Evolutionary conservation across 2,888 invertebrate genomes (phyloP), one percentile per base, ranked within the genome.

Genomic region (Stenichneumon culpator): DNA sequence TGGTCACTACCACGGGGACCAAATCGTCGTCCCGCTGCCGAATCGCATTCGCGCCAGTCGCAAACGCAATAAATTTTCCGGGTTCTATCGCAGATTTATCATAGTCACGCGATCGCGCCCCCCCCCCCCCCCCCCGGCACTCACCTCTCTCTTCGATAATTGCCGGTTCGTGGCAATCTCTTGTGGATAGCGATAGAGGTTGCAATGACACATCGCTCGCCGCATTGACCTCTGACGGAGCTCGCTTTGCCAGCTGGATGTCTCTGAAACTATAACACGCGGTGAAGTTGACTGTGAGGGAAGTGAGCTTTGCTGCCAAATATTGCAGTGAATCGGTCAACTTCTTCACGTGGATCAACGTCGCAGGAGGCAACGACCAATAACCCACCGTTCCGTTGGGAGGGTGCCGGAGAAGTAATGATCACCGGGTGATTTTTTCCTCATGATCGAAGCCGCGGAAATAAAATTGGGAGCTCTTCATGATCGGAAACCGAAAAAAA

Each of bases 101-200:
- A 92, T 90, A 91, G 92, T 93, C 92, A 91, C 91, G 90, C 91
- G 90, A 89, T 91, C 86, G 79, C 88, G 86, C 86, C 80, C 63
- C 87, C 83, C 4, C 44, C 86, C 88, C 85, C 77, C 87, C 86
- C 86, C 77, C 52, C 86, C 83, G 87, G 86, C 87, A 84, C 74
- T 73, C 79, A 60, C 50, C 60, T 68, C 16, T 57, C 75, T 60
- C 69, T 19, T 77, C 73, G 63, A 89, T 92, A 92, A 93, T 92
- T 91, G 91, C 85, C 87, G 89, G 84, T 90, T 91, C 90, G 89
- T 89, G 89, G 86, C 67, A 63, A 63, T 81, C 69, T 81, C 78
- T 73, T 25, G 28, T 72, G 57, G 54, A 28, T 72, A 22, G 60
- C 16, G 47, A 28, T 81, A 78, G 77, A 83, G 44, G 44, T 44